A percentile compares a stretch with the other conserved stretches of the same genome.
These are phyloP conservation scores for Odontomachus brunneus DNA, from an alignment of 1,140 invertebrate species.

Conservation along the genomic window DNA sequence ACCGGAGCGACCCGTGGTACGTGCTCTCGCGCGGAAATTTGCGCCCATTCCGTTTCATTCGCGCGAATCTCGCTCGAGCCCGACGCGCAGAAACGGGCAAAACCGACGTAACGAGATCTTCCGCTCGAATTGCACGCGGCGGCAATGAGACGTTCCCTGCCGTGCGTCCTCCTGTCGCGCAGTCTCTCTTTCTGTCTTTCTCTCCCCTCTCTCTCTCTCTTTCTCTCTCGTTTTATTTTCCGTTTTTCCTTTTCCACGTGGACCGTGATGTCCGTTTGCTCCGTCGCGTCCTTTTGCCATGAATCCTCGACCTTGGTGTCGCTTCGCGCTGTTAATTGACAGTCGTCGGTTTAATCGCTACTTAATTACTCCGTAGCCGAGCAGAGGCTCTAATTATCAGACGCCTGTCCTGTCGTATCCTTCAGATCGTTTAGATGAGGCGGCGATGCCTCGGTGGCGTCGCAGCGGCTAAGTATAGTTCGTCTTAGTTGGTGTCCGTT, in stretches of 20 bases:
- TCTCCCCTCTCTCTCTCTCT: not conserved
- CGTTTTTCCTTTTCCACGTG: too few relatives aligned
- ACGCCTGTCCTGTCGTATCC: conserved; percentile 24
- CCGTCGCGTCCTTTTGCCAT: conserved; percentile 19
- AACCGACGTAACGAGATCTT: conserved; percentile 71
- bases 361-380: conserved; percentile 45
- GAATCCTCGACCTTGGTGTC: conserved; percentile 26
- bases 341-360: conserved; percentile 50
- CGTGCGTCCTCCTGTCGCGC: not conserved
- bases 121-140: conserved; percentile 60
- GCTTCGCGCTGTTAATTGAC: conserved; percentile 48
- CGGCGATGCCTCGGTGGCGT: not conserved
- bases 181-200: not conserved
- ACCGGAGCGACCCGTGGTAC: conserved; percentile 8
- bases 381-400: conserved; percentile 43
- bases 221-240: not conserved
- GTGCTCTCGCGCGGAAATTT: conserved; percentile 69
- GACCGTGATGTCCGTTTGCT: conserved; percentile 2
- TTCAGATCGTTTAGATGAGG: conserved; percentile 2
- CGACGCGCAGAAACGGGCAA: conserved; percentile 33
- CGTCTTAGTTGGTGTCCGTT: not conserved
- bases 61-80: conserved; percentile 32
- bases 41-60: conserved; percentile 73
- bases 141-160: conserved; percentile 38
- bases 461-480: conserved; percentile 14